A percentile compares a stretch with the other conserved stretches of the same genome.
Evolutionary conservation across 2,888 invertebrate genomes (phyloP).

Genomic region (Mycogona germanica): DNA sequence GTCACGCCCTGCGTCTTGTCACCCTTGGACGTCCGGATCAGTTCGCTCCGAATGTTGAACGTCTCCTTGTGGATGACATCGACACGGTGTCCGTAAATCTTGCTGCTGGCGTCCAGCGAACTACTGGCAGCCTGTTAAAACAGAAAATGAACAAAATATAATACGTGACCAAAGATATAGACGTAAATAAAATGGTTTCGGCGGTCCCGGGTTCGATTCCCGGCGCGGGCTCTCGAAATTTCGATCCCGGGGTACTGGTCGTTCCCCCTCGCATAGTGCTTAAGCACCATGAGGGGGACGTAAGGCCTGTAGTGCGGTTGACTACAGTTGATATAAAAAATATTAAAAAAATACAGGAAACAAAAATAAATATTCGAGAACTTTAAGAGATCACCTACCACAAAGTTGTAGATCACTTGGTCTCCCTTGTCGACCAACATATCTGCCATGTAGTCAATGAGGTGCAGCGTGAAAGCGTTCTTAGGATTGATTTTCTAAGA

Average conservation of each 20-base stretch:
- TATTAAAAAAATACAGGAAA: neutral
- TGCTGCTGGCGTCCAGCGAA: conserved; percentile 74
- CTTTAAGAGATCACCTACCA: too few species aligned
- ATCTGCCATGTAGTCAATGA: conserved; percentile 73
- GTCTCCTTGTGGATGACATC: conserved; percentile 72
- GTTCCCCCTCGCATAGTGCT: too few species aligned
- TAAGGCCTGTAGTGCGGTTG: too few species aligned
- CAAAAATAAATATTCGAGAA: neutral
- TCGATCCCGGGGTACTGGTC: too few species aligned
- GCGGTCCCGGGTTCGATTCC: too few species aligned
- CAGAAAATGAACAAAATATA: conserved; percentile 6
- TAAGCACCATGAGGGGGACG: too few species aligned
- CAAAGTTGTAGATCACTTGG: conserved; percentile 49
- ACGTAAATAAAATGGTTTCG: too few species aligned
- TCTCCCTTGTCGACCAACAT: conserved; percentile 55
- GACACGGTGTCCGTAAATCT: conserved; percentile 76
- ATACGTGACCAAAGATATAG: too few species aligned
- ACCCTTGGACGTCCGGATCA: conserved; percentile 34
- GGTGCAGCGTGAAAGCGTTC: conserved; percentile 75
- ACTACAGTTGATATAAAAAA: too few species aligned
- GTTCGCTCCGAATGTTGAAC: conserved; percentile 58
- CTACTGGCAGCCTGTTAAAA: conserved; percentile 75
- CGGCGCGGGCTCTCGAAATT: too few species aligned
- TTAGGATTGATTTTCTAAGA: conserved; percentile 75
- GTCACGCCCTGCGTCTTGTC: conserved; percentile 22